These are phyloP conservation scores for Neoascia interrupta DNA, from an alignment of 2,888 invertebrate species.

Conservation along the genomic window DNA sequence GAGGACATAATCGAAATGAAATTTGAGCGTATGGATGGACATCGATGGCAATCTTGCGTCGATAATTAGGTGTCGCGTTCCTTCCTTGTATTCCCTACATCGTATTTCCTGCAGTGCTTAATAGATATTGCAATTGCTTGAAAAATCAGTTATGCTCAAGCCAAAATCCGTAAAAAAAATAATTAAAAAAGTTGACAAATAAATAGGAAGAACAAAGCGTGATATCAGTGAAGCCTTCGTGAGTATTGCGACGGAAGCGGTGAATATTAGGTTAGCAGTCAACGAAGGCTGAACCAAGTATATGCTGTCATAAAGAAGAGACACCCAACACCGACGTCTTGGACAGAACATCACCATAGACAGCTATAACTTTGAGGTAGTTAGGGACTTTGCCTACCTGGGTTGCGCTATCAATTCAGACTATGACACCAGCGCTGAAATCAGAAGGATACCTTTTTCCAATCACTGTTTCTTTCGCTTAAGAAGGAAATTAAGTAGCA, in stretches of 20 bases:
- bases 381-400: neutral
- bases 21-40: no score
- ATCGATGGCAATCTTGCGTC: no score
- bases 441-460: neutral
- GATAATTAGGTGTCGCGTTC: no score
- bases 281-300: neutral
- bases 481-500: no score
- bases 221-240: no score
- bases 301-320: neutral
- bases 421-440: neutral
- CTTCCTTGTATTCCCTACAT: no score
- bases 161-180: neutral
- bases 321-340: neutral
- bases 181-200: neutral
- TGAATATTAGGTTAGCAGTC: neutral
- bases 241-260: neutral
- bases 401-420: neutral
- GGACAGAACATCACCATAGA: neutral
- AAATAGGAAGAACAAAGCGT: no score
- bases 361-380: neutral
- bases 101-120: no score
- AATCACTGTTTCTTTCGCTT: neutral
- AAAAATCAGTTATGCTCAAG: no score
- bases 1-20: no score
- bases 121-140: no score